Evolutionary conservation across 1,140 invertebrate species (phyloP), one percentile per base, ranked within the genome.

Genomic region (Oedothorax gibbosus): DNA sequence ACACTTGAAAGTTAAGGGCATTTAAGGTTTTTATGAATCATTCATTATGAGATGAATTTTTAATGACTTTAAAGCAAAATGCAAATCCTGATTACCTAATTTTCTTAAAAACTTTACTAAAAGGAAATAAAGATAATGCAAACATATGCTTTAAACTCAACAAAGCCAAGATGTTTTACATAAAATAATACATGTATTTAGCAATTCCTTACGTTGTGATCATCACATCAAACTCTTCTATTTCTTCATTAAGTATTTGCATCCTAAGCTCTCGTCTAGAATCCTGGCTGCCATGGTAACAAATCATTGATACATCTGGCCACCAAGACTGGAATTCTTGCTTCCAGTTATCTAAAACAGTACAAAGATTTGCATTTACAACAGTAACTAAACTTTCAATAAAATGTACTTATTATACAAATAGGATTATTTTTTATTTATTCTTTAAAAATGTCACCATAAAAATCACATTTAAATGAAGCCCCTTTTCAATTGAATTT

Each of bases 281-380:
- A 56, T 97, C 95, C 87, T 94, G 94, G 65, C 92, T 93, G 0
- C 97, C 97, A 89, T 97, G 96, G 92, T 98, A 99, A 87, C 95
- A 93, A 87, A 94, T 93, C 7, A 97, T 93, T 51, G 93, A 93
- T 35, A 98, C 90, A 10, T 91, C 89, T 0, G 96, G 96, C 89
- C 96, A 97, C 97, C 97, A 98, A 49, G 92, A 92, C 18, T 93
- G 89, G 56, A 98, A 92, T 89, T 98, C 97, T 49, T 94, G 92
- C 77, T 93, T 93, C 97, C 97, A 98, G 90, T 98, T 97, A 82
- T 96, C 95, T 95, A 88, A 18, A 89, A 90, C 77, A 68, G 15
- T 2, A 18, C 11, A 75, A 54, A 75, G n/a, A 65, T 53, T 51
- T 53, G 15, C 5, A 57, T 21, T 18, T 18, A n/a, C n/a, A n/a